Base-by-base conservation (phyloP, 2,888 invertebrate genomes). In the Drosophila lutescens region DNA sequence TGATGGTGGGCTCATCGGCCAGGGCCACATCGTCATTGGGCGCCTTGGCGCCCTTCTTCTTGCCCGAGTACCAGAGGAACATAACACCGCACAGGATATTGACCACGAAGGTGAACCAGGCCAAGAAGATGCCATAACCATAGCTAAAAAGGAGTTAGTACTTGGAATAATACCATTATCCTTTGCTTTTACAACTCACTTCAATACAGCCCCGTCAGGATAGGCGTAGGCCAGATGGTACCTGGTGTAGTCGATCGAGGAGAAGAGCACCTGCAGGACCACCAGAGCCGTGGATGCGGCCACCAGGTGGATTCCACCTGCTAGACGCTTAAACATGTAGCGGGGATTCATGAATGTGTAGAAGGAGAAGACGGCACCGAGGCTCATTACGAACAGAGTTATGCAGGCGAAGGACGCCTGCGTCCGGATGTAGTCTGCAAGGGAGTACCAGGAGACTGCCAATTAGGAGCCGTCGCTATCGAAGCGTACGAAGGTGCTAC, bases 271-370 rank as follows among this genome's bases (percentile, higher is more conserved):
- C 93, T 97, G 97, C 47, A 97, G 94, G 38, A 97, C 96, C 1
- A 97, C 96, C 79, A 97, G 93, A 13, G 95, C 94, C 72, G 96
- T 96, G 4, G 96, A 95, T 59, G 95, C 97, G 94, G 96, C 95
- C 66, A 97, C 95, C 84, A 97, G 95, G 90, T 97, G 96, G 70
- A 97, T 95, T 20, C 96, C 96, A 0, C 96, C 97, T 4, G 97
- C 96, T 26, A 97, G 93, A 40, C 97, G 93, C 91, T 97, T 97
- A 93, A 97, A 97, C 95, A 96, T 97, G 91, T 97, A 97, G 5
- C 97, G 94, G 4, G 97, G 96, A 89, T 97, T 96, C 77, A 94
- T 93, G 90, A 97, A 96, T 15, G 97, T 97, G 91, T 97, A 97
- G 74, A 95, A 94, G 7, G 97, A 96, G 91, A 97, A 97, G 2